Base-by-base conservation (phyloP, 2,888 invertebrate species). In the Melieria omissa region DNA sequence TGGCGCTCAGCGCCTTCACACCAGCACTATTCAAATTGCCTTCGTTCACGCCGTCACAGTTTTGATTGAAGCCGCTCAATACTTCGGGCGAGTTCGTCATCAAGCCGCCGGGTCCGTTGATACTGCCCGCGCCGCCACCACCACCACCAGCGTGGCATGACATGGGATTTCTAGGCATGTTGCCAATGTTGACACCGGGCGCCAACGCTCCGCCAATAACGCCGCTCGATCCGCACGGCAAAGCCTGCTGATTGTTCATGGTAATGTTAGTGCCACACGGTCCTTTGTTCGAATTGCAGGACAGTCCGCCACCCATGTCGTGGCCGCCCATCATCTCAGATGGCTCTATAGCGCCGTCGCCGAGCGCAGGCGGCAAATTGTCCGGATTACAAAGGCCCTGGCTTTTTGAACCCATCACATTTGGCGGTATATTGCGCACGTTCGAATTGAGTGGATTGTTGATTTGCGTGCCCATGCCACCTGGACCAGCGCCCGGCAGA, bases 281-380 rank as follows among this genome's bases (percentile, higher is more conserved):
- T 4, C 42, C 29, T 55, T 71, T 66, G 61, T 61, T 70, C 44
- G 60, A 3, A 49, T 46, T 58, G 12, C 67, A 68, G 7, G 46
- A n/a, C 14, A 64, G 5, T 46, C 72, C 76, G 49, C 65, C 65
- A 55, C 70, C 65, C 68, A 71, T 71, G 66, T 54, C 66, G 66
- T 54, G 72, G 46, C 52, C 52, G 44, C 1, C 60, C 61, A 83
- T 79, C 12, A 81, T 81, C 73, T 80, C 81, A 3, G 74, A 54
- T 4, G 80, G 66, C 14, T 78, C 65, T 14, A 82, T 60, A 0
- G 77, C 77, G 61, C 81, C 83, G 78, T 78, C 88, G 77, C 71
- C 87, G 83, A 87, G 77, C 5, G 78, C 74, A 10, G 77, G 75
- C 7, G 78, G 58, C 41, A 80, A 65, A 54, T 67, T 74, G 57